A percentile compares a stretch with the other conserved stretches of the same genome.
Conservation (phyloP, 2,888 invertebrate genomes). For the Andrena camellia region DNA sequence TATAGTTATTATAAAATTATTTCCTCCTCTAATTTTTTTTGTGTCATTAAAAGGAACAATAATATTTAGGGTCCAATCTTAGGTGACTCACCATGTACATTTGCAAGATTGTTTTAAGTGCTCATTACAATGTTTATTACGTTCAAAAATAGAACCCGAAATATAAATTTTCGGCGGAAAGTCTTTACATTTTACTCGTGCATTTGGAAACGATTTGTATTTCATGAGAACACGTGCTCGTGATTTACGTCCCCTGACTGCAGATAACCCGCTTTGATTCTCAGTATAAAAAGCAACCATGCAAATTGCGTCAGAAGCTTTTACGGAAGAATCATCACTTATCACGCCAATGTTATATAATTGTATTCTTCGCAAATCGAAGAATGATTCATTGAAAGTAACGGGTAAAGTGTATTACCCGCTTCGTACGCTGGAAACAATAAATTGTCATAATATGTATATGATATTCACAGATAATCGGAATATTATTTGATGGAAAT, state of each 20-base stretch:
- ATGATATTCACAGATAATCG: not conserved
- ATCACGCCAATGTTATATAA: slow-evolving; percentile 36
- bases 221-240: not conserved
- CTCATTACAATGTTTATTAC: not conserved
- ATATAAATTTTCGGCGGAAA: not conserved
- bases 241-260: not conserved
- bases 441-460: not conserved
- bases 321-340: slow-evolving; percentile 5
- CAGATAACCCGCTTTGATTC: not conserved
- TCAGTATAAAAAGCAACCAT: not conserved
- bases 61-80: no score
- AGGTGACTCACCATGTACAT: not conserved
- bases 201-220: not conserved
- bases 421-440: not conserved
- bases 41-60: no score
- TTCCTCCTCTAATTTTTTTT: no score
- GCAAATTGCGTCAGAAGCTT: not conserved
- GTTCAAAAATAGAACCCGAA: not conserved
- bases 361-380: slow-evolving; percentile 14
- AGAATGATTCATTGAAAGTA: slow-evolving; percentile 55
- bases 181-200: not conserved
- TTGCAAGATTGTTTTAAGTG: not conserved
- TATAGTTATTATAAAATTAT: no score
- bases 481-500: no score
- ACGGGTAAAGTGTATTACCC: slow-evolving; percentile 12